phyloP scores from a whole-genome alignment of 2,113 vertebrate species.

The Lampris incognitus region DNA sequence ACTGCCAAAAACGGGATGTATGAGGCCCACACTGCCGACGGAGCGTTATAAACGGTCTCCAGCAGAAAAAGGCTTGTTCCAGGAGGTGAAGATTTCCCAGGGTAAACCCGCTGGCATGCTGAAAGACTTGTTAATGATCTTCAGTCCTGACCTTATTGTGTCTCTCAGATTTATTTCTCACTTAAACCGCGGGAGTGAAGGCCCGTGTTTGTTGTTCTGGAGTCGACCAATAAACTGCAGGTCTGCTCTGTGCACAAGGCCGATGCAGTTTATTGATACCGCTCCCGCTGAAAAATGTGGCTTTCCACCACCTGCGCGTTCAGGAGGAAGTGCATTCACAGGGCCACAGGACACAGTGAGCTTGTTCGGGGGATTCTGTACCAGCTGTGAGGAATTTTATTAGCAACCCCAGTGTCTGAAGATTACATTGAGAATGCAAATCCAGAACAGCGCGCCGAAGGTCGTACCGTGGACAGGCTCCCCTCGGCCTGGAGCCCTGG shows the following conservation, averaged over 20 bases:
- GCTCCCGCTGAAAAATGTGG: slow-evolving; percentile 4
- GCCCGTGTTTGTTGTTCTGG: slow-evolving; percentile 37
- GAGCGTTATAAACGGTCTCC: slow-evolving; percentile 34
- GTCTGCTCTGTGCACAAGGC: slow-evolving; percentile 52
- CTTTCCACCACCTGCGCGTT: slow-evolving; percentile 24
- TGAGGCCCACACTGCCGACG: slow-evolving; percentile 53
- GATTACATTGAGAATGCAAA: slow-evolving; percentile 39
- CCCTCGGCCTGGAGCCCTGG: slow-evolving; percentile 34
- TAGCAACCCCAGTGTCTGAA: slow-evolving; percentile 37
- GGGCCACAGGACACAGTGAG: neutral
- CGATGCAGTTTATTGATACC: slow-evolving; percentile 37
- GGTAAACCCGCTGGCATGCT: slow-evolving; percentile 23
- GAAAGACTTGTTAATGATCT: slow-evolving; percentile 44
- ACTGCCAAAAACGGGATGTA: slow-evolving; percentile 55
- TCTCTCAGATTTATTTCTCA: slow-evolving; percentile 53
- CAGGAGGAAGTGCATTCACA: slow-evolving; percentile 35
- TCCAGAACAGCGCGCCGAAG: slow-evolving; percentile 17
- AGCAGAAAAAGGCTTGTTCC: slow-evolving; percentile 28
- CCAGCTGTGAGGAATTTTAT: slow-evolving; percentile 39
- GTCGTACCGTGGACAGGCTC: slow-evolving; percentile 29
- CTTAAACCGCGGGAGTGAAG: slow-evolving; percentile 27
- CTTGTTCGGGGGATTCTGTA: neutral
- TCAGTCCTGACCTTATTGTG: slow-evolving; percentile 44
- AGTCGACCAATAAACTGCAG: slow-evolving; percentile 60
- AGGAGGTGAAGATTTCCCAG: slow-evolving; percentile 40